A percentile compares a stretch with the other conserved stretches of the same genome.
phyloP scores from a whole-genome alignment of 2,113 vertebrate species.

The Cromileptes altivelis region DNA sequence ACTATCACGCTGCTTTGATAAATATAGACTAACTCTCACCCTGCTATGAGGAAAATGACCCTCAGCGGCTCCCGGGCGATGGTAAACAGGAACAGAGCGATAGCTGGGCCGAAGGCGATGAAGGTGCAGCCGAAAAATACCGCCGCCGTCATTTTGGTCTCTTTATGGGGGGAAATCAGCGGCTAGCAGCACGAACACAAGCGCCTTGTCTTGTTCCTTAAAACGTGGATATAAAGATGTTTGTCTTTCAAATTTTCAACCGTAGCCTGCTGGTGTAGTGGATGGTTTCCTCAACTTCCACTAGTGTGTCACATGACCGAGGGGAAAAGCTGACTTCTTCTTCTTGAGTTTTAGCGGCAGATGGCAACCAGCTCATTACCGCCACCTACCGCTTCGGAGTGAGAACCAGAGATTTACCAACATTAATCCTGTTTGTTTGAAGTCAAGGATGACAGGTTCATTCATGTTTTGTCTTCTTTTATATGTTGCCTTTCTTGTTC shows the following conservation, averaged over 20 bases:
- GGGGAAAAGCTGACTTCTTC: background rate
- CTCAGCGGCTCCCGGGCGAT: slow-evolving; percentile 86
- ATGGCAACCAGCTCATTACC: too few species aligned
- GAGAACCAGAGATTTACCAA: too few species aligned
- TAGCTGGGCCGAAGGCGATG: slow-evolving; percentile 88
- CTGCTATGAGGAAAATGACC: slow-evolving; percentile 88
- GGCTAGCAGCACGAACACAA: background rate
- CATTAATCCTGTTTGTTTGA: too few species aligned
- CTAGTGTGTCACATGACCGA: slow-evolving; percentile 32
- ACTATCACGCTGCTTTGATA: rapidly evolving
- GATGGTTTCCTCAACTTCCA: too few species aligned
- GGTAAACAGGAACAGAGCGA: slow-evolving; percentile 87
- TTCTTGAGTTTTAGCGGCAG: too few species aligned
- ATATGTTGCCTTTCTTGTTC: too few species aligned
- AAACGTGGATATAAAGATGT: rapidly evolving
- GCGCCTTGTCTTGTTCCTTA: background rate
- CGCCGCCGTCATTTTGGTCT: slow-evolving; percentile 82
- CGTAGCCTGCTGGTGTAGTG: background rate
- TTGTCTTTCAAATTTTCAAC: background rate
- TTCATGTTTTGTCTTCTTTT: too few species aligned
- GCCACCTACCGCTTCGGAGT: too few species aligned
- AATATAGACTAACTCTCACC: slow-evolving; percentile 71
- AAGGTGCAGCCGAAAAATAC: slow-evolving; percentile 90
- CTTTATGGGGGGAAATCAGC: background rate
- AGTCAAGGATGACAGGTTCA: too few species aligned